Percentiles rank a stretch among this genome's conserved stretches.
These are phyloP conservation scores for Tetrapedia diversipes DNA, from an alignment of 2,888 invertebrate genomes.

Conservation along the genomic window DNA sequence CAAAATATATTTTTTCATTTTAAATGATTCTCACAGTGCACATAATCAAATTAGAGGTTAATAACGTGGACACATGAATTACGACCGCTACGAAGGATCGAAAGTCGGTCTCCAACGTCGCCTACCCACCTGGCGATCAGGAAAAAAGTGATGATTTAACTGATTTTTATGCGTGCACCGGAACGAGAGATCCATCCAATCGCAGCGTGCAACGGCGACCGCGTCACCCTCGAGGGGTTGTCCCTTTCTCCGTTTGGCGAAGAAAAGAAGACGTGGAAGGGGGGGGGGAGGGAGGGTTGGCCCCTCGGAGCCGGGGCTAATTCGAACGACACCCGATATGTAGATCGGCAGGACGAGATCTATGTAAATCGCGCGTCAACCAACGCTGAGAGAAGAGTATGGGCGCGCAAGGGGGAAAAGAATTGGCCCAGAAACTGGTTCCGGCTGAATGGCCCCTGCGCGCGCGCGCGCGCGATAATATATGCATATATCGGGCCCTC, in stretches of 20 bases:
- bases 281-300: slow-evolving; percentile 55
- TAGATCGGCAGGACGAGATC: slow-evolving; percentile 79
- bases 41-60: no score
- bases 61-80: no score
- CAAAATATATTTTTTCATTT: no score
- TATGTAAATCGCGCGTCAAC: slow-evolving; percentile 78
- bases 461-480: slow-evolving; percentile 73
- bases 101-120: slow-evolving; percentile 43
- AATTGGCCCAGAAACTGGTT: slow-evolving; percentile 69
- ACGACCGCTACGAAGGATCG: no score
- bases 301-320: slow-evolving; percentile 76
- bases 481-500: slow-evolving; percentile 76
- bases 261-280: slow-evolving; percentile 28
- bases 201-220: slow-evolving; percentile 57
- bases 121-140: slow-evolving; percentile 38
- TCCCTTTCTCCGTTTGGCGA: slow-evolving; percentile 43
- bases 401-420: slow-evolving; percentile 65
- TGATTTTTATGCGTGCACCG: slow-evolving; percentile 52
- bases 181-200: slow-evolving; percentile 70
- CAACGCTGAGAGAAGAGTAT: slow-evolving; percentile 60
- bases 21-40: no score
- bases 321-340: slow-evolving; percentile 82
- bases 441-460: slow-evolving; percentile 51
- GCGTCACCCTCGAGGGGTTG: slow-evolving; percentile 63
- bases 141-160: slow-evolving; percentile 60